Evolutionary conservation across 1,140 invertebrate species (phyloP), one percentile per base, ranked within the genome.

Genomic region (Aphelenchoides fujianensis): DNA sequence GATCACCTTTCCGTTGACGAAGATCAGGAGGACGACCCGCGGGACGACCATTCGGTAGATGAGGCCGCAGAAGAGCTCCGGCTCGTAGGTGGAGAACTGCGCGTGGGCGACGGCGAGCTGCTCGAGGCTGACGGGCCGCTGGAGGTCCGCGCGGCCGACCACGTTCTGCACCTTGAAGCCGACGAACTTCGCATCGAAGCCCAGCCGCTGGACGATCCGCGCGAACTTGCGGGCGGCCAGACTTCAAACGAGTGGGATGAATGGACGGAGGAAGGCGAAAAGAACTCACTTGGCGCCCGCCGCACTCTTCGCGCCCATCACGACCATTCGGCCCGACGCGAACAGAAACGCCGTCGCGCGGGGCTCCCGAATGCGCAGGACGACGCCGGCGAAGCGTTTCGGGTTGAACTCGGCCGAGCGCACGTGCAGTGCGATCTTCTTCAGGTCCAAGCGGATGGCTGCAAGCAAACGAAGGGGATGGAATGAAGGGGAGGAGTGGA

Each of bases 341-440:
- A 99, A 99, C 76, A 99, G 99, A 9, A 99, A 86, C 12, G 97
- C 97, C 28, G 97, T 99, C 1, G 97, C 99, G 76, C 97, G 87
- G 0, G 97, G 97, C 84, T 98, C 95, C 84, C 96, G 88, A 82
- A 99, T 99, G 84, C 97, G 89, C 97, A 99, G 99, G 68, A 99
- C 98, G 0, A 99, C 96, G 72, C 96, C 97, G 59, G 97, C 96
- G 89, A 99, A 99, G 85, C 97, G 91, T 87, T 98, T 99, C 31
- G 97, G 97, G 87, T 99, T 99, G 82, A 98, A 99, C 86, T 99
- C 97, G 12, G 97, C 97, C 88, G 99, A 99, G 86, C 97, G 90
- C 0, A 97, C 97, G 86, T 98, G 95, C 1, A 98, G 87, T 0
- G 97, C 97, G 80, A 99, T 99, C 86, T 94, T 96, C 83, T 97